Evolutionary conservation across 2,888 invertebrate species (phyloP), one percentile per base, ranked within the genome.

Genomic region (Lysandra bellargus): DNA sequence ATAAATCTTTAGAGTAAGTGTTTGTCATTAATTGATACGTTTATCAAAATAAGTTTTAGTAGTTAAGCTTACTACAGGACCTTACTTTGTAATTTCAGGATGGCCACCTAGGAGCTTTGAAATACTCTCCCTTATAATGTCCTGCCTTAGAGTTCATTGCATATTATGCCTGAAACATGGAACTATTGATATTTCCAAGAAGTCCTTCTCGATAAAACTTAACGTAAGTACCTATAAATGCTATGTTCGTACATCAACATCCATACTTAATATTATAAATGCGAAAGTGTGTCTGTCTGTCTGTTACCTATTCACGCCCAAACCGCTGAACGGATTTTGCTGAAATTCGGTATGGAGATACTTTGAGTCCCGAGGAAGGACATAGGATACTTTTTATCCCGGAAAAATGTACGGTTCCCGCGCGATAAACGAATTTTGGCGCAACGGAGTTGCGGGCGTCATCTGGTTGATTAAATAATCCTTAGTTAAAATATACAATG

Each of bases 131-230:
- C 79, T 64, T 82, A 87, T 80, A 78, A 94, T 94, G 94, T 92
- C 93, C 80, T 93, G 91, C 84, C 84, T 89, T 83, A 93, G 91
- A 85, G 90, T 92, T 80, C 90, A 93, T 82, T 94, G 93, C 84
- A 90, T 88, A 79, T 83, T 90, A 78, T 93, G 92, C 87, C 85
- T 91, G 79, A 91, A 87, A 84, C 88, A 91, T 88, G 90, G 91
- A 79, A 83, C 85, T 78, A 79, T 86, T 79, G 88, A 88, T 33
- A 84, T 92, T 80, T 88, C 90, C 49, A 85, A 85, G 9, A 90
- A 89, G 81, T 86, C 89, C 78, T 86, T 91, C 83, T 87, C 91
- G 78, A 84, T 92, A 79, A 90, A 90, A 88, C 85, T 88, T 83
- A 87, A 88, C 85, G 94, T 94, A 84, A 92, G 90, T 88, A 79